phyloP scores from a whole-genome alignment of 2,888 invertebrate genomes.

The Eupithecia subumbrata region DNA sequence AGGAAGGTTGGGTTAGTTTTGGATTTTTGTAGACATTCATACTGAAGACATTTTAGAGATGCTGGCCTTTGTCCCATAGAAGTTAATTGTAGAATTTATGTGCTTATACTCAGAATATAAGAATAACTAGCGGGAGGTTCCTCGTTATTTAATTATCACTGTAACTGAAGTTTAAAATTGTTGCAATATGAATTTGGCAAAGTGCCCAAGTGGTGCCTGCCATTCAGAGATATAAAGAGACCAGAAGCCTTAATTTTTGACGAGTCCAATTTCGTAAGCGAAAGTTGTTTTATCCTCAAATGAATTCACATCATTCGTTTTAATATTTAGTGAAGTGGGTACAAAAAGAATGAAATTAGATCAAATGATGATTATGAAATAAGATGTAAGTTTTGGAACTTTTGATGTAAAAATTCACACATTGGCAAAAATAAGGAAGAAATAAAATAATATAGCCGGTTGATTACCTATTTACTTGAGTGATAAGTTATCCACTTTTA shows the following conservation, averaged over 20 bases:
- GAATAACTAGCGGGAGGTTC: background rate
- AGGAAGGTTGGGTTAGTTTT: no score
- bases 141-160: constrained; percentile 12
- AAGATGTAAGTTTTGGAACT: background rate
- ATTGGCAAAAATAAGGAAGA: no score
- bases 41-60: background rate
- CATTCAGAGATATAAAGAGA: constrained; percentile 24
- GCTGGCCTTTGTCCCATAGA: background rate
- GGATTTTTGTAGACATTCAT: no score
- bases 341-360: background rate
- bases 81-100: background rate
- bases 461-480: background rate
- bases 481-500: background rate
- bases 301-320: background rate
- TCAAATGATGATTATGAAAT: background rate
- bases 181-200: constrained; percentile 26
- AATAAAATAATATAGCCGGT: no score
- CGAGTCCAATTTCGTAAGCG: background rate
- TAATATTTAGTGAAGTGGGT: background rate
- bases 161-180: constrained; percentile 23
- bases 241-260: constrained; percentile 16
- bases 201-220: constrained; percentile 26
- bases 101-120: background rate
- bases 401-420: no score
- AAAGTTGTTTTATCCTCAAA: background rate